Base-by-base conservation (phyloP, 2,888 invertebrate genomes). In the Tinea semifulvella region DNA sequence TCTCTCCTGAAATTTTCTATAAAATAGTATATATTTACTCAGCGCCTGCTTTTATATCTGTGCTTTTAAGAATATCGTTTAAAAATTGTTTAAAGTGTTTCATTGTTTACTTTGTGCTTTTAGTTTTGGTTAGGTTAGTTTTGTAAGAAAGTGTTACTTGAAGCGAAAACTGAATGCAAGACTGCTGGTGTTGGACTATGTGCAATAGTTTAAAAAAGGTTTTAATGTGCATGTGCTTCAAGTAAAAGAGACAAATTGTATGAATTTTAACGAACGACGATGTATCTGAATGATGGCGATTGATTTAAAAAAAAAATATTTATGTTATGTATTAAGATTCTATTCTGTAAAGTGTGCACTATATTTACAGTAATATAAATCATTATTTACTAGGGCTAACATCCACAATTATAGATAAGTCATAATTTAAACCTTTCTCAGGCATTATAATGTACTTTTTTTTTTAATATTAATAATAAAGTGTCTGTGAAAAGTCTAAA, bases 151-250 rank as follows among this genome's bases (percentile, higher is more conserved):
- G 27, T 27, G 27, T 27, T 6, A 13, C 14, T 13, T 16, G 10
- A 36, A 36, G 36, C 36, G 18, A 18, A 36, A 36, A 18, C 16
- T 22, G 25, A 2, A 18, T 18, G 18, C 16, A 36, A 22, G 25
- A 8, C 16, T 18, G 2, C n/a, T 3, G 16, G 28, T 28, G 28
- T 28, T 6, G 8, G 8, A 10, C 36, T 36, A 36, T 36, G 36
- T 36, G 36, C 36, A 36, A 10, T 36, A 36, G 14, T 35, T 13
- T 18, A 18, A 10, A 28, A 2, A 36, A 36, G 18, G 16, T 17
- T 14, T 31, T 31, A n/a, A 2, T 36, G 36, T 36, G 36, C 36
- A 22, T 31, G 36, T 36, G 36, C 36, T 36, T 36, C n/a, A 18
- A 14, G 13, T 27, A 27, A 27, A n/a, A 36, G 18, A 36, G 5